Evolutionary conservation across 2,888 invertebrate genomes (phyloP).

Genomic region (Ophion costatus): DNA sequence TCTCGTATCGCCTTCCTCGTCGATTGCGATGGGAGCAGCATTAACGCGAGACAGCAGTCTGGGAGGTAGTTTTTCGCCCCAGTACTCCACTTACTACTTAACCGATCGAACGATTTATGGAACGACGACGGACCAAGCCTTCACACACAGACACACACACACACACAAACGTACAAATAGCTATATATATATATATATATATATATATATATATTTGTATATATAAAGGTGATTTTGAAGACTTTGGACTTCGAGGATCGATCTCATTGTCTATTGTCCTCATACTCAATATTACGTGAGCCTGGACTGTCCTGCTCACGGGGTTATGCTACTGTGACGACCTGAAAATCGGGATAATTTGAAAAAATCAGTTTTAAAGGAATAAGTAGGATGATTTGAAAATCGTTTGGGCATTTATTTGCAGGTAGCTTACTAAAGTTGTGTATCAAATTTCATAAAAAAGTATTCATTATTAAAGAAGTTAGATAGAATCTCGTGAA

Average conservation of each 20-base stretch:
- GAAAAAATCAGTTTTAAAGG: too few relatives aligned
- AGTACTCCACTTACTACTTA: conserved; percentile 81
- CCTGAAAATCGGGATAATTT: too few relatives aligned
- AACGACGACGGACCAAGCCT: conserved; percentile 67
- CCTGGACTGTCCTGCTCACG: background rate
- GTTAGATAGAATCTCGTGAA: too few relatives aligned
- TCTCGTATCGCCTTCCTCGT: conserved; percentile 7
- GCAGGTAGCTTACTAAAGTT: too few relatives aligned
- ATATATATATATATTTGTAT: background rate
- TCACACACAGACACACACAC: conserved; percentile 26
- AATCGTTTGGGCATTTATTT: too few relatives aligned
- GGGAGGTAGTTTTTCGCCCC: conserved; percentile 81
- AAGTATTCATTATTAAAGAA: too few relatives aligned
- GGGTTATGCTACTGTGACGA: background rate
- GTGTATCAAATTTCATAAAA: too few relatives aligned
- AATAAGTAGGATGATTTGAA: too few relatives aligned
- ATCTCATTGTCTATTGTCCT: background rate
- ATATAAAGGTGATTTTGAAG: background rate
- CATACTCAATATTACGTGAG: background rate
- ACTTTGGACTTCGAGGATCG: background rate
- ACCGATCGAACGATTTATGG: conserved; percentile 77
- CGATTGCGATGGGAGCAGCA: conserved; percentile 50
- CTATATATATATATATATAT: background rate
- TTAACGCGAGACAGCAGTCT: conserved; percentile 70
- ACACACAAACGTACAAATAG: background rate